phyloP scores from a whole-genome alignment of 1,140 invertebrate genomes.

The Eumaeus atala region DNA sequence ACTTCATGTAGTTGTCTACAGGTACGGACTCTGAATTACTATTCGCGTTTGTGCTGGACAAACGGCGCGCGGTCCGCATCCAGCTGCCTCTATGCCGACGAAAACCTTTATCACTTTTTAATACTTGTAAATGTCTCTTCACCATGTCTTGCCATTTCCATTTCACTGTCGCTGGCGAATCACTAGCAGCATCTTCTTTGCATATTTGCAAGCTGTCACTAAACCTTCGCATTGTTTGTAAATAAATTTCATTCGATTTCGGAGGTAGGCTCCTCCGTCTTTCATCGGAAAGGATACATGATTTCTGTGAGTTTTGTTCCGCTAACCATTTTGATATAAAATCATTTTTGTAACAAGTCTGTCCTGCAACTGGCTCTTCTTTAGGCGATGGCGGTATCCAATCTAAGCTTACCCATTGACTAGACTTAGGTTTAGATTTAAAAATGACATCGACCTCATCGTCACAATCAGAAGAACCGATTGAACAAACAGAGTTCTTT shows the following conservation, averaged over 20 bases:
- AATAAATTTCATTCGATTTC: conserved; percentile 70
- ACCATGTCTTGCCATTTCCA: conserved; percentile 76
- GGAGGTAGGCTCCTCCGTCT: conserved; percentile 68
- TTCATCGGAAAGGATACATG: conserved; percentile 60
- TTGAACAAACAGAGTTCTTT: conserved; percentile 71
- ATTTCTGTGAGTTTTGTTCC: conserved; percentile 64
- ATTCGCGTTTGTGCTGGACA: conserved; percentile 56
- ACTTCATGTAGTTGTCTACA: conserved; percentile 65
- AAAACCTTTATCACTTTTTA: conserved; percentile 74
- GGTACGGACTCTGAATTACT: conserved; percentile 45
- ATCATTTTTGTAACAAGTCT: conserved; percentile 72
- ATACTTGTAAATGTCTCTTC: conserved; percentile 72
- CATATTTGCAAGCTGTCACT: conserved; percentile 75
- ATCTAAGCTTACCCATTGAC: conserved; percentile 73
- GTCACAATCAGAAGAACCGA: conserved; percentile 70
- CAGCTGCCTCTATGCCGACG: conserved; percentile 75
- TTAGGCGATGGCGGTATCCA: conserved; percentile 70
- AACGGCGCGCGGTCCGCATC: conserved; percentile 73
- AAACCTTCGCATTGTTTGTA: conserved; percentile 74
- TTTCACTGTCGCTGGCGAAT: conserved; percentile 70
- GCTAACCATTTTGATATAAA: conserved; percentile 73
- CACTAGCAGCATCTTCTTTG: conserved; percentile 70
- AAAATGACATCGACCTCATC: conserved; percentile 72
- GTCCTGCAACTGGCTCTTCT: conserved; percentile 67
- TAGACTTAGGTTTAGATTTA: conserved; percentile 74